Evolutionary conservation across 2,797 vertebrate genomes (phyloP).

Genomic region (Todus mexicanus): DNA sequence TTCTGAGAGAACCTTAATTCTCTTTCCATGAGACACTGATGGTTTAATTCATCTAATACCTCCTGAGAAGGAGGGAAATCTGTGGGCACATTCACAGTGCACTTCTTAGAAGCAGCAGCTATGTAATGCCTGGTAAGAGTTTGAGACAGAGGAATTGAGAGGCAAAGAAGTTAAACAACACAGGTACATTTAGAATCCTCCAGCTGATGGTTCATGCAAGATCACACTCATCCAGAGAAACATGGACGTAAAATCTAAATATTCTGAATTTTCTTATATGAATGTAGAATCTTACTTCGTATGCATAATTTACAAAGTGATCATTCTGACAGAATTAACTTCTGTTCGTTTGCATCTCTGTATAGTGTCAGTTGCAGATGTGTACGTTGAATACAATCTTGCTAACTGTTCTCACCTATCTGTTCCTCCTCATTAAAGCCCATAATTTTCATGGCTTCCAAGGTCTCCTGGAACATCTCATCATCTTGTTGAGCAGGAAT

Average conservation of each 20-base stretch:
- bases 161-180: background rate
- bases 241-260: background rate
- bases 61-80: background rate
- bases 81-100: background rate
- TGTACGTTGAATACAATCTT: background rate
- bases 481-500: constrained; percentile 89
- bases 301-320: background rate
- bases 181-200: background rate
- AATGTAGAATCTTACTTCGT: background rate
- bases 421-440: constrained; percentile 90
- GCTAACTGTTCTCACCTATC: constrained; percentile 70
- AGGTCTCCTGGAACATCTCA: constrained; percentile 91
- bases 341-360: background rate
- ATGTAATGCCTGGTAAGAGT: background rate
- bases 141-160: background rate
- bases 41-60: background rate
- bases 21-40: background rate
- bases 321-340: background rate
- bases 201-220: background rate
- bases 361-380: background rate
- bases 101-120: background rate
- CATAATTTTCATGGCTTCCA: constrained; percentile 97
- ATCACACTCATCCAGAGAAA: background rate
- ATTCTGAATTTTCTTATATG: background rate
- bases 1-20: background rate